A percentile compares a stretch with the other conserved stretches of the same genome.
Conservation (phyloP, 2,113 vertebrate genomes). For the Murina feae region DNA sequence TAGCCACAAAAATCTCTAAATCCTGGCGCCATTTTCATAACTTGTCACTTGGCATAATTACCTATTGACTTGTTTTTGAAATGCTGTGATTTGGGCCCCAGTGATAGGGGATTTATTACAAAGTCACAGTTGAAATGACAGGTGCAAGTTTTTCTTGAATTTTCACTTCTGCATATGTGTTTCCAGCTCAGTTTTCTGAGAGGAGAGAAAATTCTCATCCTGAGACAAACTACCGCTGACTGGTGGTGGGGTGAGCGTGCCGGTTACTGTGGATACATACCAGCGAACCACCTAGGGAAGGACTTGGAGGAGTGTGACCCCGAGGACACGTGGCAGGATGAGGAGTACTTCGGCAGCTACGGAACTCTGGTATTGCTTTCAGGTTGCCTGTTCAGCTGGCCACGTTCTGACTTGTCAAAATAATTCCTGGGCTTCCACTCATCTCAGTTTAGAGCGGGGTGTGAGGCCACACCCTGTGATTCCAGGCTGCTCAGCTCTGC, state of each 20-base stretch:
- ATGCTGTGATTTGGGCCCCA: background rate
- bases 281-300: slow-evolving; percentile 75
- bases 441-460: background rate
- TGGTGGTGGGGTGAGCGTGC: slow-evolving; percentile 87
- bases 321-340: slow-evolving; percentile 86
- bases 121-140: background rate
- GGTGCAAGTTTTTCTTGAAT: background rate
- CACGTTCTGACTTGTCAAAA: background rate
- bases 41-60: background rate
- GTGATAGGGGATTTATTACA: background rate
- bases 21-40: background rate
- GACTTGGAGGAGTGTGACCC: slow-evolving; percentile 50
- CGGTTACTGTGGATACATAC: slow-evolving; percentile 81
- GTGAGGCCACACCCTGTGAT: background rate
- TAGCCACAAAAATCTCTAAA: background rate
- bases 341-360: slow-evolving; percentile 86
- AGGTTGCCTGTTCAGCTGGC: fast-evolving
- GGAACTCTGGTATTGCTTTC: slow-evolving; percentile 76
- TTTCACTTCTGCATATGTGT: background rate
- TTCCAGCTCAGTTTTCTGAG: slow-evolving; percentile 70
- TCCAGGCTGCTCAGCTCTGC: background rate
- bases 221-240: slow-evolving; percentile 77
- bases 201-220: slow-evolving; percentile 73
- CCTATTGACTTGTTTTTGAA: background rate
- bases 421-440: background rate